A percentile compares a stretch with the other conserved stretches of the same genome.
Evolutionary conservation across 2,113 vertebrate genomes (phyloP).

Genomic region (Oplegnathus fasciatus): DNA sequence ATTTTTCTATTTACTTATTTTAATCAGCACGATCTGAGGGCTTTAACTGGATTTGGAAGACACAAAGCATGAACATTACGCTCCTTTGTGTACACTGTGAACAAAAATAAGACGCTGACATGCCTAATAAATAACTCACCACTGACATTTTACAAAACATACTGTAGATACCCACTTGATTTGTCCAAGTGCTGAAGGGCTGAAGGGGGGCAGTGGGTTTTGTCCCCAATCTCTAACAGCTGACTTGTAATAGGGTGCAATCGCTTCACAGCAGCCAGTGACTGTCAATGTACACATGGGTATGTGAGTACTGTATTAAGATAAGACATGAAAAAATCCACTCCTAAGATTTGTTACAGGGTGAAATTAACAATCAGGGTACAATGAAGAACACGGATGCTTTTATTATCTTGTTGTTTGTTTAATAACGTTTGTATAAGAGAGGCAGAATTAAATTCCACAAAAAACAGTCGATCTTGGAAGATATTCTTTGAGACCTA

Average conservation of each 20-base stretch:
- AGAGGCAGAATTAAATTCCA: slow-evolving; percentile 25
- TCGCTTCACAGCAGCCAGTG: not conserved
- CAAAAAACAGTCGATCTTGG: slow-evolving; percentile 8
- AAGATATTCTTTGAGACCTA: not conserved
- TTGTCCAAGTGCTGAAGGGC: no score
- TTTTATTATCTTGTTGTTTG: slow-evolving; percentile 39
- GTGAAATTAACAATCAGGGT: not conserved
- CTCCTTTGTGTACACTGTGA: not conserved
- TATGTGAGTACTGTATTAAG: not conserved
- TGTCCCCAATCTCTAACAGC: not conserved
- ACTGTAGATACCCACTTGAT: no score
- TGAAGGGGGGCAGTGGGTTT: not conserved
- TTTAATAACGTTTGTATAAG: slow-evolving; percentile 48
- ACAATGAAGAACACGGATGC: slow-evolving; percentile 9
- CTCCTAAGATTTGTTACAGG: not conserved
- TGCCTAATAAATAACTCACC: no score
- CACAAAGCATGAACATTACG: no score
- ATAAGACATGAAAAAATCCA: not conserved
- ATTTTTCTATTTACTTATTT: not conserved
- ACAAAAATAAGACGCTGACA: no score
- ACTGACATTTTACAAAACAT: no score
- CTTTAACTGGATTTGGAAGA: not conserved
- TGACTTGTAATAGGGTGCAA: no score
- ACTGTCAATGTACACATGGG: not conserved
- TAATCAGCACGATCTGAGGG: not conserved